phyloP scores from a whole-genome alignment of 2,888 invertebrate species.

The Agrotis puta region DNA sequence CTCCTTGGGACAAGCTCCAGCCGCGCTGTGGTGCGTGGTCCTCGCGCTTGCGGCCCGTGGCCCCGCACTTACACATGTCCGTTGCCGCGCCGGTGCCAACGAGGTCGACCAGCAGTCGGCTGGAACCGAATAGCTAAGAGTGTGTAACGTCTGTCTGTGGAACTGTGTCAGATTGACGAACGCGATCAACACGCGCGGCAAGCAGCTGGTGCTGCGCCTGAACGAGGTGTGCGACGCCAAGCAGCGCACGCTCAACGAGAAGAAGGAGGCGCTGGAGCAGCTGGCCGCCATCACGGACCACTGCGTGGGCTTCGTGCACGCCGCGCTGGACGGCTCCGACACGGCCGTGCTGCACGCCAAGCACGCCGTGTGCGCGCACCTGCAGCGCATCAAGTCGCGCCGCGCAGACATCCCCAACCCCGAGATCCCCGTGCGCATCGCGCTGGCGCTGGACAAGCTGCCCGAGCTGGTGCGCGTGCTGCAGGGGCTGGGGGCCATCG shows the following conservation, averaged over 20 bases:
- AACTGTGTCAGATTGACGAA: conserved; percentile 89
- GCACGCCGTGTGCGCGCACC: conserved; percentile 92
- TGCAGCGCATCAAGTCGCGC: conserved; percentile 95
- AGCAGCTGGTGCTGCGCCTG: conserved; percentile 95
- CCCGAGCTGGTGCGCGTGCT: conserved; percentile 95
- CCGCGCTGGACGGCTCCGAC: conserved; percentile 95
- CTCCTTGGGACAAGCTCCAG: no score
- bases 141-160: neutral
- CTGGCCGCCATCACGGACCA: conserved; percentile 96
- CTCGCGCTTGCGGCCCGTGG: no score
- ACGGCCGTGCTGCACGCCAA: conserved; percentile 96
- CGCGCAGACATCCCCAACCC: conserved; percentile 97
- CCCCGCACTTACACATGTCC: no score
- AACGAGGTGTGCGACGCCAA: conserved; percentile 94
- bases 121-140: neutral
- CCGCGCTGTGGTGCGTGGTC: no score
- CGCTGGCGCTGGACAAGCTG: conserved; percentile 95
- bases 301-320: conserved; percentile 96
- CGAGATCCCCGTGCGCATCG: conserved; percentile 96
- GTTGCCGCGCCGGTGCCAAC: no score
- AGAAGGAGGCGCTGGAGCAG: conserved; percentile 95
- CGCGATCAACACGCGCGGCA: conserved; percentile 95
- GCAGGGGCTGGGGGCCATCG: conserved; percentile 94
- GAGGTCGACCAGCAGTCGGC: no score
- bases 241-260: conserved; percentile 95